A percentile compares a stretch with the other conserved stretches of the same genome.
These are phyloP conservation scores for Formica selysi DNA, from an alignment of 1,140 invertebrate genomes.

Conservation along the genomic window DNA sequence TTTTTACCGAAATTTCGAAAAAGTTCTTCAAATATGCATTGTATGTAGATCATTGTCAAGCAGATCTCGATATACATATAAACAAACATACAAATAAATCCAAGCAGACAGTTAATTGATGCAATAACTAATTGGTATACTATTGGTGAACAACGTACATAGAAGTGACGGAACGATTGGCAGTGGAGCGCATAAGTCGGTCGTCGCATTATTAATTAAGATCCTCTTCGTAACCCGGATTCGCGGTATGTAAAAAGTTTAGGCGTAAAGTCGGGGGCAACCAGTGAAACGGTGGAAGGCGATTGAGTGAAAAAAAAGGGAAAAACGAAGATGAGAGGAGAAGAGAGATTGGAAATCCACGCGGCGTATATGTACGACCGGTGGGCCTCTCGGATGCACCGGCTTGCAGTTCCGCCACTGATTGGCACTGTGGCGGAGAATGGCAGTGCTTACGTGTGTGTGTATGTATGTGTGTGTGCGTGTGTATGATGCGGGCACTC, in stretches of 20 bases:
- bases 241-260: conserved; percentile 58
- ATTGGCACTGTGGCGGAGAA: conserved; percentile 72
- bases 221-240: conserved; percentile 67
- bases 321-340: conserved; percentile 18
- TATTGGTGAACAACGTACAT: conserved; percentile 1
- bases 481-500: not conserved
- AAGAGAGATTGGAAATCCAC: conserved; percentile 62
- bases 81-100: not conserved
- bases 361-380: conserved; percentile 28
- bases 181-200: conserved; percentile 51
- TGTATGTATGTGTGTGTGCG: not conserved
- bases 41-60: not conserved
- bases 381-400: conserved; percentile 69
- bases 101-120: conserved; percentile 22
- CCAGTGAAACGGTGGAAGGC: conserved; percentile 62
- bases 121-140: conserved; percentile 29
- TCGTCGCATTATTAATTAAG: conserved; percentile 62
- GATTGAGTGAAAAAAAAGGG: conserved; percentile 53
- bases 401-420: conserved; percentile 71
- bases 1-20: not conserved
- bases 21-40: not conserved
- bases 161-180: conserved; percentile 33
- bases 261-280: conserved; percentile 59
- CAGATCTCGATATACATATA: not conserved
- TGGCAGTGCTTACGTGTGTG: conserved; percentile 29